Percentiles rank a stretch among this genome's conserved stretches.
Evolutionary conservation across 2,113 vertebrate genomes (phyloP).

Genomic region (Siniperca knerii): DNA sequence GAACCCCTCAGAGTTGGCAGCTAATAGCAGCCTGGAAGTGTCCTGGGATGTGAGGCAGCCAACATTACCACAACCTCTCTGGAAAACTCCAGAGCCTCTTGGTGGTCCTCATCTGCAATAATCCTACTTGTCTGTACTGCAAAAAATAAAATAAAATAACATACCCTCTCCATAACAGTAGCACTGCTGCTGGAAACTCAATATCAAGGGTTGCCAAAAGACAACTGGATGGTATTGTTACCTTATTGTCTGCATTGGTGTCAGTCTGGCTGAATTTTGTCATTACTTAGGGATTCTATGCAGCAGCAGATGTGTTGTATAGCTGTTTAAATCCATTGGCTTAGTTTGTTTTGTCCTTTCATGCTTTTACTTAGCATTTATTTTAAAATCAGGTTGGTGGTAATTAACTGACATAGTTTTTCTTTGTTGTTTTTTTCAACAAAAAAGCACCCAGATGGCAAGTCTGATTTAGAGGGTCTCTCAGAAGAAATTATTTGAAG

Average conservation of each 20-base stretch:
- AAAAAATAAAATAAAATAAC: neutral
- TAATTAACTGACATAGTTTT: slow-evolving; percentile 47
- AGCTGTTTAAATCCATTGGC: slow-evolving; percentile 28
- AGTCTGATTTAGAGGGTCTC: slow-evolving; percentile 54
- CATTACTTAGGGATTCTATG: neutral
- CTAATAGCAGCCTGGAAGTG: slow-evolving; percentile 60
- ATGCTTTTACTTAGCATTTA: slow-evolving; percentile 22
- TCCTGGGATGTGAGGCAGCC: slow-evolving; percentile 61
- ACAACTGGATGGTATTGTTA: slow-evolving; percentile 45
- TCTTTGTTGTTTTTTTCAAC: neutral
- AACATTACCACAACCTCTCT: slow-evolving; percentile 62
- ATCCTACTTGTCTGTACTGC: slow-evolving; percentile 54
- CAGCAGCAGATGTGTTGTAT: slow-evolving; percentile 13
- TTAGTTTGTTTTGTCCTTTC: slow-evolving; percentile 30
- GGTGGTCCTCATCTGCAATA: slow-evolving; percentile 64
- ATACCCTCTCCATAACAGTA: slow-evolving; percentile 40
- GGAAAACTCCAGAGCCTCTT: slow-evolving; percentile 64
- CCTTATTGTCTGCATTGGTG: slow-evolving; percentile 19
- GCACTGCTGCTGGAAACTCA: slow-evolving; percentile 43
- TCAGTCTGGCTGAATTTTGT: slow-evolving; percentile 1
- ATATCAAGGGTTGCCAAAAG: slow-evolving; percentile 39
- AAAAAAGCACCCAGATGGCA: slow-evolving; percentile 42
- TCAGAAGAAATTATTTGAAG: slow-evolving; percentile 59
- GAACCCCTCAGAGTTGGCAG: slow-evolving; percentile 62
- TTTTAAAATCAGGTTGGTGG: slow-evolving; percentile 28